Evolutionary conservation across 23 tunicate genomes (phyloP), one percentile per base, ranked within the genome.

Genomic region (Styela clava): DNA sequence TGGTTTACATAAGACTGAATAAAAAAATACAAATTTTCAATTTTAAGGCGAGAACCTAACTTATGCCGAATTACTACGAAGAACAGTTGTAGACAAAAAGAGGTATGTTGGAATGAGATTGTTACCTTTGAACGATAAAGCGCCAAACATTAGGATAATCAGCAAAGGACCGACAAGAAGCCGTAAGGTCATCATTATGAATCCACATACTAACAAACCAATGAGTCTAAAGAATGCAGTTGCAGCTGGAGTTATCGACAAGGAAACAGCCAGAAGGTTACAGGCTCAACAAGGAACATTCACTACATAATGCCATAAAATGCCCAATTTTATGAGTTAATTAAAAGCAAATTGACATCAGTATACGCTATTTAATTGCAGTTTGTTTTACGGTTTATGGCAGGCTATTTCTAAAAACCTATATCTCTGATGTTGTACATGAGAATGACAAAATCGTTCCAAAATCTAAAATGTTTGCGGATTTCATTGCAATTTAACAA

Each of bases 41-140:
- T n/a, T n/a, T n/a, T n/a, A n/a, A 94, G 99, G 91, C 9, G 88
- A 86, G 30, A 95, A 90, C 36, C 29, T 79, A 24, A 95, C 92
- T 0, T 95, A 95, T 79, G 81, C 79, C 19, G 99, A 95, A 68
- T 76, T 95, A 30, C 76, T 95, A 86, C 78, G 62, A 35, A 74
- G 87, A 26, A 85, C 97, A 71, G 82, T 89, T 0, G 64, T 76
- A 30, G 83, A 68, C 71, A 89, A 83, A 56, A 87, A 83, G 37
- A 74, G 74, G 25, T 79, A 84, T 69, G 56, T 82, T 52, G 90
- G 90, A 35, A 36, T 84, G 84, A 82, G 73, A 0, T 78, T 93
- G 22, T 84, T 93, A 2, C 98, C 98, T 2, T 23, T 93, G 30
- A 68, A 81, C 31, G 85, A 84, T 23, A 74, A 74, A 37, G 63